phyloP scores from a whole-genome alignment of 2,888 invertebrate species.

The Smittia aterrima region DNA sequence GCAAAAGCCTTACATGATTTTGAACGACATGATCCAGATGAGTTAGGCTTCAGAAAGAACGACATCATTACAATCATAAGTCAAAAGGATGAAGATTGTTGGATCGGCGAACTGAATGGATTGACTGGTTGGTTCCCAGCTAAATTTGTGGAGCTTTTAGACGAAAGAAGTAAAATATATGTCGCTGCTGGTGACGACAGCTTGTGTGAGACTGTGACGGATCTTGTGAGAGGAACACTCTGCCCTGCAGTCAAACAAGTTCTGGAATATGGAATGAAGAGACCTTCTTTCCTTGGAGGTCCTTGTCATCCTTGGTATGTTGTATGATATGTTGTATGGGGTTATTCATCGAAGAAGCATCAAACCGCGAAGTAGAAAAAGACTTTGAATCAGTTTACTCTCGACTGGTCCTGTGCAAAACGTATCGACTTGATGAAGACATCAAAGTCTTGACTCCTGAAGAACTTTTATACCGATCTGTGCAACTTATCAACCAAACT shows the following conservation, averaged over 20 bases:
- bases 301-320: constrained; percentile 99
- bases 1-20: constrained; percentile 96
- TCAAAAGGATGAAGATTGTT: constrained; percentile 97
- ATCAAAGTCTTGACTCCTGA: constrained; percentile 98
- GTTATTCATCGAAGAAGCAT: constrained; percentile 97
- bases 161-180: constrained; percentile 90
- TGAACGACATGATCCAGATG: constrained; percentile 97
- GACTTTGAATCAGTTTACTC: constrained; percentile 98
- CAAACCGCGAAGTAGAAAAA: constrained; percentile 92
- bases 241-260: constrained; percentile 93
- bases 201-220: constrained; percentile 93
- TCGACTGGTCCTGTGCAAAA: constrained; percentile 93
- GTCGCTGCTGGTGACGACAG: constrained; percentile 95
- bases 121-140: constrained; percentile 95
- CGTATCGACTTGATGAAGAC: constrained; percentile 97
- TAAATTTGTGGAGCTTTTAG: constrained; percentile 91
- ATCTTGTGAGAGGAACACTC: constrained; percentile 89
- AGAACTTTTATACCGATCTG: constrained; percentile 80
- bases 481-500: constrained; percentile 71
- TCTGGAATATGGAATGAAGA: constrained; percentile 90
- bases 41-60: constrained; percentile 96
- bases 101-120: constrained; percentile 97
- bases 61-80: constrained; percentile 97
- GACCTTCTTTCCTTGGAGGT: constrained; percentile 85
- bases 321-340: no score